Base-by-base conservation (phyloP, 2,888 invertebrate species). In the Anagyrus pseudococci region DNA sequence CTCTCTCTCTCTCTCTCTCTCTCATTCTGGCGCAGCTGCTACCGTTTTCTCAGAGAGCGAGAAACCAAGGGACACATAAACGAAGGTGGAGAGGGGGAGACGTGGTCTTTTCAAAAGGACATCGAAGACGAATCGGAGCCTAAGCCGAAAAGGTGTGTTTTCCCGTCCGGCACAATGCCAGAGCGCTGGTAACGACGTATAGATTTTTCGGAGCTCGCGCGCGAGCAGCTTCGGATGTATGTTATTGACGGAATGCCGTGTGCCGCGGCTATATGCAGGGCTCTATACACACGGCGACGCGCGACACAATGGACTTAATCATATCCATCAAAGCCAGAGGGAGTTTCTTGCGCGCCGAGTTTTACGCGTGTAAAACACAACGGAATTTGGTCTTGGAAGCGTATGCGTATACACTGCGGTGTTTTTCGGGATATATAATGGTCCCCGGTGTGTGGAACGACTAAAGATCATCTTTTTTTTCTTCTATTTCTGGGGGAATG, bases 241-340 rank as follows among this genome's bases (percentile, higher is more conserved):
- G 57, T 64, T 64, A 64, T 60, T 64, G 55, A 56, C 53, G 44
- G 60, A 59, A 64, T 59, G 52, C 55, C 41, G 59, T 40, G n/a
- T n/a, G n/a, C 54, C 20, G 25, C 41, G 40, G 33, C 22, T 53
- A 43, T 41, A 54, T 47, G 17, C 23, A 1, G 29, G 17, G 10
- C 50, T 59, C 41, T 17, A 49, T 43, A 19, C 19, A 7, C n/a
- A 6, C 43, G 3, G 44, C 49, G 54, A 55, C 63, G 29, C 56
- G 40, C 0, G 8, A 4, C 17, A 64, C 64, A 64, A 64, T 64
- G 54, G 64, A 49, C 49, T 64, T 64, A 64, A 64, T 64, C 61
- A 64, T 64, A 64, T 64, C 64, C 64, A 64, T 64, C 64, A 61
- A 64, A 37, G 19, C 54, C 22, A n/a, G 61, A 64, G 58, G 61